Percentiles rank a stretch among this genome's conserved stretches.
phyloP scores from a whole-genome alignment of 2,888 invertebrate species.

The Drosophila koepferae region DNA sequence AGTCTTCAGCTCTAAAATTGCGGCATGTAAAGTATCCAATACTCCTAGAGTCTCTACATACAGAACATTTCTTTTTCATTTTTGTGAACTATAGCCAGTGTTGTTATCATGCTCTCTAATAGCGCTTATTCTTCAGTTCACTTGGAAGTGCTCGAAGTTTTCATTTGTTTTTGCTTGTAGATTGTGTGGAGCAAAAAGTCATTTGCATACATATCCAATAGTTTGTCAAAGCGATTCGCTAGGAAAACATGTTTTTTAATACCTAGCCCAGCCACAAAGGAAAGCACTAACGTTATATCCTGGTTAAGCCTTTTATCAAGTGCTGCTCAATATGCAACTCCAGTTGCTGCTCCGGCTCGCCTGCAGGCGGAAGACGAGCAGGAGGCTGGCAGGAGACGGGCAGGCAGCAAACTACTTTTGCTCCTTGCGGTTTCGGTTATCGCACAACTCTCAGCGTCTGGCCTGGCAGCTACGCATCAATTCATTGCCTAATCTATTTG shows the following conservation, averaged over 20 bases:
- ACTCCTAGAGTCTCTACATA: too few species aligned
- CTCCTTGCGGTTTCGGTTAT: slow-evolving; percentile 71
- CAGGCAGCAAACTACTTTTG: slow-evolving; percentile 45
- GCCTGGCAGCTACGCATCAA: slow-evolving; percentile 79
- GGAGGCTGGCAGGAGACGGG: slow-evolving; percentile 22
- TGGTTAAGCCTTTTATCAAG: slow-evolving; percentile 74
- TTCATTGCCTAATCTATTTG: slow-evolving; percentile 79
- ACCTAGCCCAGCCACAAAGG: slow-evolving; percentile 45
- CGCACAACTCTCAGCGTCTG: slow-evolving; percentile 71
- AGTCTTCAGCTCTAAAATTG: too few species aligned
- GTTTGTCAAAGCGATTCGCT: slow-evolving; percentile 67
- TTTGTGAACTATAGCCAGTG: not conserved
- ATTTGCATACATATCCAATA: slow-evolving; percentile 67
- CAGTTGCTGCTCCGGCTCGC: slow-evolving; percentile 17
- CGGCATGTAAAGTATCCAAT: too few species aligned
- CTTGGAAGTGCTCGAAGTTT: slow-evolving; percentile 31
- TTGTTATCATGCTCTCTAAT: slow-evolving; percentile 30
- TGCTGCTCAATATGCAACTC: slow-evolving; percentile 76
- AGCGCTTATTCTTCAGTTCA: slow-evolving; percentile 11
- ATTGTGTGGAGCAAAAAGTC: slow-evolving; percentile 50
- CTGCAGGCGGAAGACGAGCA: slow-evolving; percentile 20
- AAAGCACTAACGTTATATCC: slow-evolving; percentile 69
- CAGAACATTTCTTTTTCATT: too few species aligned
- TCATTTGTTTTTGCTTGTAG: slow-evolving; percentile 54
- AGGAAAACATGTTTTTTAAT: slow-evolving; percentile 58